Evolutionary conservation across 2,797 vertebrate genomes (phyloP).

Genomic region (Sitta carolinensis): DNA sequence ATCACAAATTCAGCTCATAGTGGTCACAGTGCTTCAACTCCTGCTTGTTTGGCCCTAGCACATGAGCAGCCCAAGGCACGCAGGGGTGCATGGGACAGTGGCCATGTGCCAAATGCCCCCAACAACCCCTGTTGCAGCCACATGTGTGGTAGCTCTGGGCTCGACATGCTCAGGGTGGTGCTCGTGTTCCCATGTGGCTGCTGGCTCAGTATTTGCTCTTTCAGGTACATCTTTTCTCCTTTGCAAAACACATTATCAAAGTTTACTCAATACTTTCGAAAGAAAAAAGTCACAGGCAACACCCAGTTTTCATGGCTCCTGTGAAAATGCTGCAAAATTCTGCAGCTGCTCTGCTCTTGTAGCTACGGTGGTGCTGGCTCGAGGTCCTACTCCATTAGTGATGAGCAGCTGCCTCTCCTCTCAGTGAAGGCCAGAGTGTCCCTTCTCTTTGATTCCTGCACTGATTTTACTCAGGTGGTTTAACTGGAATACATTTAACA

Average conservation of each 20-base stretch:
- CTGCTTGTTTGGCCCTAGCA: neutral
- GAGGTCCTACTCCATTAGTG: neutral
- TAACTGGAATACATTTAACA: neutral
- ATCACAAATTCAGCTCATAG: neutral
- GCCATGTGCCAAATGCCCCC: rapidly evolving
- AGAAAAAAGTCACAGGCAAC: neutral
- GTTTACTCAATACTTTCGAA: neutral
- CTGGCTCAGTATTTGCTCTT: neutral
- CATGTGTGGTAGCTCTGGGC: neutral
- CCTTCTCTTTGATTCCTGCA: neutral
- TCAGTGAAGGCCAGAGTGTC: neutral
- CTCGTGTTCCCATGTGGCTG: neutral
- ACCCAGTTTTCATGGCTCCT: neutral
- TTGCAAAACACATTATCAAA: neutral
- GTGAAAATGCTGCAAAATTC: neutral
- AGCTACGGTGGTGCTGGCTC: neutral
- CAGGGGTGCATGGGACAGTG: rapidly evolving
- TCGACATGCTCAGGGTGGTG: neutral
- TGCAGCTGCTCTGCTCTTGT: neutral
- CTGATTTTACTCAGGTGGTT: neutral
- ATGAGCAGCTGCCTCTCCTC: neutral
- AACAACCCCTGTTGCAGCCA: neutral
- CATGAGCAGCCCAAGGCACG: neutral
- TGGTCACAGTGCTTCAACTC: neutral
- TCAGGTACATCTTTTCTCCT: neutral